Conservation (phyloP, 2,888 invertebrate genomes). For the Rhabditoides inermis region DNA sequence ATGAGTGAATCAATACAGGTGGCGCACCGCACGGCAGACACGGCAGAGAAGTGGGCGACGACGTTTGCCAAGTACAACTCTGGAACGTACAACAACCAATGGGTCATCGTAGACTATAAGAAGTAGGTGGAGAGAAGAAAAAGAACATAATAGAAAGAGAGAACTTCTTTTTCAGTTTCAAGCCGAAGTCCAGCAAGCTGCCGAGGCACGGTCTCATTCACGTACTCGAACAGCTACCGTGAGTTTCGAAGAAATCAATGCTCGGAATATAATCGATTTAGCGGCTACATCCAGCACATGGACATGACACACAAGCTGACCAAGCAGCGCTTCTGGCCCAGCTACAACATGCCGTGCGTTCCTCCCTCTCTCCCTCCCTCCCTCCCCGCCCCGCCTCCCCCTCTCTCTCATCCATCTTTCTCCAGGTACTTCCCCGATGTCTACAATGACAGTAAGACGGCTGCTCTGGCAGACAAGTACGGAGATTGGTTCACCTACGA, state of each 20-base stretch:
- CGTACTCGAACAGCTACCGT: slow-evolving; percentile 70
- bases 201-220: slow-evolving; percentile 58
- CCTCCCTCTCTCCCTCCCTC: no score
- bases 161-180: no score
- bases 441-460: slow-evolving; percentile 63
- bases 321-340: slow-evolving; percentile 66
- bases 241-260: no score
- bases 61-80: slow-evolving; percentile 66
- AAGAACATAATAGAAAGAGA: no score
- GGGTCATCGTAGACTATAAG: slow-evolving; percentile 69
- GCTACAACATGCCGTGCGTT: slow-evolving; percentile 64
- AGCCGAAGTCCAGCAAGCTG: no score
- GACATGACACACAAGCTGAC: slow-evolving; percentile 39
- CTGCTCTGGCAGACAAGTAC: slow-evolving; percentile 58
- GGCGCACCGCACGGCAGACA: slow-evolving; percentile 26
- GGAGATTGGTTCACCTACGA: slow-evolving; percentile 61
- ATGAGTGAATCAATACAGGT: slow-evolving; percentile 5
- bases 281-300: slow-evolving; percentile 35
- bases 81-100: slow-evolving; percentile 75
- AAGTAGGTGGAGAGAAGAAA: slow-evolving; percentile 57
- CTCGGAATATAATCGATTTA: slow-evolving; percentile 11
- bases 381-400: slow-evolving; percentile 62
- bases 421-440: slow-evolving; percentile 59
- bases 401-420: slow-evolving; percentile 58
- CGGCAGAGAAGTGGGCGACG: slow-evolving; percentile 29